A percentile compares a stretch with the other conserved stretches of the same genome.
phyloP scores from a whole-genome alignment of 2,888 invertebrate species.

The Pharmacophagus antenor region DNA sequence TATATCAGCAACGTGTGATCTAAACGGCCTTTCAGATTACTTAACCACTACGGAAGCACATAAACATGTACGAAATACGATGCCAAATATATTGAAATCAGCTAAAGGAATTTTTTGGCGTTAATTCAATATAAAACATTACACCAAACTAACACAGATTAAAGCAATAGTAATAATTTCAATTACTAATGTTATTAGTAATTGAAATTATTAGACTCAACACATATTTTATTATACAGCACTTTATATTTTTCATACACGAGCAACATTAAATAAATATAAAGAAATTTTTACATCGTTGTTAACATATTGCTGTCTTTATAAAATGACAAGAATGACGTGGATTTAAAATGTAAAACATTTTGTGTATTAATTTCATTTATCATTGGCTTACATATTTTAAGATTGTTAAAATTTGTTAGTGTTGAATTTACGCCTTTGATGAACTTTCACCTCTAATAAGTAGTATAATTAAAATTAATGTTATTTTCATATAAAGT shows the following conservation, averaged over 20 bases:
- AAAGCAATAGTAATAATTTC: not conserved
- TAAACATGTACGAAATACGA: conserved; percentile 12
- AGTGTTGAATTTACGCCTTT: not conserved
- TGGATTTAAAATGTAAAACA: not conserved
- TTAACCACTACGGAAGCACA: conserved; percentile 23
- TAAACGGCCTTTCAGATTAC: conserved; percentile 41
- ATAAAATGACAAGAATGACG: too few relatives aligned
- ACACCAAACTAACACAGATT: not conserved
- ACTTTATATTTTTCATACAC: too few relatives aligned
- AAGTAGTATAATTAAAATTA: not conserved
- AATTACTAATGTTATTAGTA: too few relatives aligned
- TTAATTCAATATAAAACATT: not conserved
- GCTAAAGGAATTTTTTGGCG: not conserved
- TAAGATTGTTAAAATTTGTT: too few relatives aligned
- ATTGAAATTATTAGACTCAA: too few relatives aligned
- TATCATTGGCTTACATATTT: not conserved
- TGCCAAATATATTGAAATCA: conserved; percentile 5
- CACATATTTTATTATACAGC: too few relatives aligned
- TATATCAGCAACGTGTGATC: conserved; percentile 49
- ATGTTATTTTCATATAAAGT: not conserved
- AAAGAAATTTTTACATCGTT: too few relatives aligned
- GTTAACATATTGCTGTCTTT: too few relatives aligned
- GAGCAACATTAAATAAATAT: too few relatives aligned
- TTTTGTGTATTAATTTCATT: not conserved
- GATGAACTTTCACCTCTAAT: not conserved